Conservation (phyloP, 2,113 vertebrate genomes). For the Gopherus flavomarginatus region DNA sequence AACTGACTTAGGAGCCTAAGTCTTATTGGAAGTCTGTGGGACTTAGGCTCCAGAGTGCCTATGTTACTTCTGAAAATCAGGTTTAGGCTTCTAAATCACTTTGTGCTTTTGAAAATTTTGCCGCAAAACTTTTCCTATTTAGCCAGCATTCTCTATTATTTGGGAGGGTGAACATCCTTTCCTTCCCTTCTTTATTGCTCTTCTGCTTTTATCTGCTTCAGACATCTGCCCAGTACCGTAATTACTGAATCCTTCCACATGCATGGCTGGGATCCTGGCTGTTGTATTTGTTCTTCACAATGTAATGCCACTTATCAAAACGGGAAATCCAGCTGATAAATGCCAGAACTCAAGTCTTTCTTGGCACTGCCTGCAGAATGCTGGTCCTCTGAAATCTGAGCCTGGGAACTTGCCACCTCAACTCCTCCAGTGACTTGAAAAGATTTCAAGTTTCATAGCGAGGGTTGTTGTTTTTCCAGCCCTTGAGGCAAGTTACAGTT, state of each 20-base stretch:
- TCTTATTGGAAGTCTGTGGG: not conserved
- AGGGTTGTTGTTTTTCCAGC: not conserved
- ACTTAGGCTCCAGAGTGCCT: not conserved
- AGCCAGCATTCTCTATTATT: fast-evolving
- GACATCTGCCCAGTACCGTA: not conserved
- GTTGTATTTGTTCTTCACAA: not conserved
- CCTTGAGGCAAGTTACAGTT: constrained; percentile 50
- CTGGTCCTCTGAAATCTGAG: not conserved
- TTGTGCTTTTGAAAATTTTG: not conserved
- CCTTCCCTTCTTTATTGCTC: not conserved
- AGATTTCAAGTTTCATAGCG: constrained; percentile 2
- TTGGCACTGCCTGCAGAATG: not conserved
- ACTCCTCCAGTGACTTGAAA: not conserved
- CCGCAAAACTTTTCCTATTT: not conserved
- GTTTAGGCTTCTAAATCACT: not conserved
- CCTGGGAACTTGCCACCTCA: not conserved
- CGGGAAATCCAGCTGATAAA: not conserved
- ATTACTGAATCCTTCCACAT: not conserved
- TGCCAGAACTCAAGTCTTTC: not conserved
- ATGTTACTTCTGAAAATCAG: not conserved
- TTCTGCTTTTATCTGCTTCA: not conserved
- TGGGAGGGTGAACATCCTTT: not conserved
- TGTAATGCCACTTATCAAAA: not conserved
- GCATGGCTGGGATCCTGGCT: not conserved
- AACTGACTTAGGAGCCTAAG: not conserved